phyloP scores from a whole-genome alignment of 2,797 vertebrate genomes.

The Sebastes taczanowskii region DNA sequence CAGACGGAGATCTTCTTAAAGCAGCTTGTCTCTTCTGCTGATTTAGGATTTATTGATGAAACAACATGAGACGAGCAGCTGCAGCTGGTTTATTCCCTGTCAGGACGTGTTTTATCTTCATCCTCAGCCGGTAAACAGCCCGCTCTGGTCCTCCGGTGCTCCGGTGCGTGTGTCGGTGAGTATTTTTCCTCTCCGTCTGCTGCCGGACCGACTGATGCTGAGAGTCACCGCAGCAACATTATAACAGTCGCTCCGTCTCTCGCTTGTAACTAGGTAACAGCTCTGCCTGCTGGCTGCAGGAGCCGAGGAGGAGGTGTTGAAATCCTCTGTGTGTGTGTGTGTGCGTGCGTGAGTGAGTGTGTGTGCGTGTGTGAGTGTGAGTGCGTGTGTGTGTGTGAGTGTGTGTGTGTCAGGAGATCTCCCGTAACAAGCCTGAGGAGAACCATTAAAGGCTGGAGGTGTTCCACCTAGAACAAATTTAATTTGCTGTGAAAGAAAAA shows the following conservation, averaged over 20 bases:
- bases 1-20: not conserved
- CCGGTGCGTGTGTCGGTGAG: not conserved
- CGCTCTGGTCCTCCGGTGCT: not conserved
- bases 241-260: slow-evolving; percentile 55
- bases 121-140: not conserved
- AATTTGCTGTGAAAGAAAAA: not conserved
- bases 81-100: not conserved
- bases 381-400: not conserved
- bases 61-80: not conserved
- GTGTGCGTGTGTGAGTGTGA: not conserved
- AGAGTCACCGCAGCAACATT: slow-evolving; percentile 34
- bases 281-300: slow-evolving; percentile 56
- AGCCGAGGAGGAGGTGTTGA: slow-evolving; percentile 75
- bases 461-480: not conserved
- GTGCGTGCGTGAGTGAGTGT: not conserved
- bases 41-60: not conserved
- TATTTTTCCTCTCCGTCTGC: slow-evolving; percentile 11
- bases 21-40: not conserved
- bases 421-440: not conserved
- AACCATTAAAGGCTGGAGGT: not conserved
- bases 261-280: slow-evolving; percentile 84
- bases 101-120: not conserved
- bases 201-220: slow-evolving; percentile 33
- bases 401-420: not conserved
- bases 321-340: slow-evolving; percentile 19